Percentiles rank a stretch among this genome's conserved stretches.
Conservation (phyloP, 2,797 vertebrate genomes). For the Cynodonichthys magdalenae region DNA sequence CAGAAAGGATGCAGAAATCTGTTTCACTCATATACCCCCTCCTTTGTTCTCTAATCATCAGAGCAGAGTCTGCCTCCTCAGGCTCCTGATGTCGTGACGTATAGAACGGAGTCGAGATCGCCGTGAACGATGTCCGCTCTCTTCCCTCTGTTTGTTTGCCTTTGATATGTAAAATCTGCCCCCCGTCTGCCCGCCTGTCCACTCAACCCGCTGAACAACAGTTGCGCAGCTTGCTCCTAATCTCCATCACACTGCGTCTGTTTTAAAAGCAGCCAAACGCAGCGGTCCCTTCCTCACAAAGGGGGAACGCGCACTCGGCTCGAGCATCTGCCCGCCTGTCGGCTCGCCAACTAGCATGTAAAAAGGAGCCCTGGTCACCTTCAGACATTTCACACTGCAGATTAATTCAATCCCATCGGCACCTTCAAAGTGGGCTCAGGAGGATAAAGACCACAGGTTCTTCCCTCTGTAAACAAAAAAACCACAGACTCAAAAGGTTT, state of each 20-base stretch:
- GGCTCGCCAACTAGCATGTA: constrained; percentile 39
- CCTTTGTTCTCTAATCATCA: constrained; percentile 17
- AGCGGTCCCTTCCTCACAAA: constrained; percentile 42
- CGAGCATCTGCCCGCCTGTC: constrained; percentile 74
- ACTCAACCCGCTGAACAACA: constrained; percentile 45
- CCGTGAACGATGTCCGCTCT: constrained; percentile 33
- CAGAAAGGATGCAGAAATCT: constrained; percentile 21
- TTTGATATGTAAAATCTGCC: constrained; percentile 72
- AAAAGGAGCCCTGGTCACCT: constrained; percentile 29
- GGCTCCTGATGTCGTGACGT: background rate
- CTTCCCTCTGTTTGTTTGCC: constrained; percentile 33
- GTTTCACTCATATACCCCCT: background rate
- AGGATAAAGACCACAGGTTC: constrained; percentile 14
- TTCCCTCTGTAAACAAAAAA: constrained; percentile 12
- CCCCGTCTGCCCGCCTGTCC: constrained; percentile 14
- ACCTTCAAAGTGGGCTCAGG: constrained; percentile 17
- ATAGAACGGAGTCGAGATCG: constrained; percentile 15
- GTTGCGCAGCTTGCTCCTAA: constrained; percentile 56
- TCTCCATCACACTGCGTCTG: constrained; percentile 57
- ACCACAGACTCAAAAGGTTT: constrained; percentile 4
- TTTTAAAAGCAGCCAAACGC: constrained; percentile 56
- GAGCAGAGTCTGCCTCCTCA: constrained; percentile 9
- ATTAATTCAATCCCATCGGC: constrained; percentile 42
- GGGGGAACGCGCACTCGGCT: constrained; percentile 52
- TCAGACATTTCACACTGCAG: constrained; percentile 39